Percentiles rank a stretch among this genome's conserved stretches.
These are phyloP conservation scores for Tigriopus japonicus DNA, from an alignment of 1,140 invertebrate genomes.

Conservation along the genomic window DNA sequence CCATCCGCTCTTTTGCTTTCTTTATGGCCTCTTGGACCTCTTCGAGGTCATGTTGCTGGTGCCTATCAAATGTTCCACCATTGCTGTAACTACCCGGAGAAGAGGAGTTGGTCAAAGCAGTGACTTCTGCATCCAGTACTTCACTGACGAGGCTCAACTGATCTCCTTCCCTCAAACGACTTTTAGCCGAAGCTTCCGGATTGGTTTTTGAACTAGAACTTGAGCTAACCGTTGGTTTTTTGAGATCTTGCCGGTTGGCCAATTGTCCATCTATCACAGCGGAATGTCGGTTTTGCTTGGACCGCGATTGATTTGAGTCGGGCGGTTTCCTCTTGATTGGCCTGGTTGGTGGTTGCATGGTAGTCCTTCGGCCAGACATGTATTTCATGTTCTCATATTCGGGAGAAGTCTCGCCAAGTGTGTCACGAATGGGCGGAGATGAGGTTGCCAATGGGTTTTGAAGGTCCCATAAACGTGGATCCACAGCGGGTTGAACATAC, in stretches of 20 bases:
- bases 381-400: neutral
- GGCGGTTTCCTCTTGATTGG: neutral
- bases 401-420: neutral
- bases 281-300: neutral
- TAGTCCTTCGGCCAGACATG: neutral
- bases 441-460: neutral
- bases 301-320: neutral
- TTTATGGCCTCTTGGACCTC: neutral
- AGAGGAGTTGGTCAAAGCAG: neutral
- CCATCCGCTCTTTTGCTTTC: no score
- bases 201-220: neutral
- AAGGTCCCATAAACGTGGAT: neutral
- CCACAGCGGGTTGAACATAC: neutral
- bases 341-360: neutral
- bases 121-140: slow-evolving; percentile 10
- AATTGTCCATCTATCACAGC: no score
- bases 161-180: neutral
- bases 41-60: neutral
- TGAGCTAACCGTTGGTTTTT: neutral
- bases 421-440: neutral
- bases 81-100: slow-evolving; percentile 7
- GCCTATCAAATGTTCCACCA: neutral
- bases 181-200: neutral
- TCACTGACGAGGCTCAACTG: slow-evolving; percentile 3
- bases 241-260: neutral